Evolutionary conservation across 2,113 vertebrate species (phyloP).

Genomic region (Oenanthe melanoleuca): DNA sequence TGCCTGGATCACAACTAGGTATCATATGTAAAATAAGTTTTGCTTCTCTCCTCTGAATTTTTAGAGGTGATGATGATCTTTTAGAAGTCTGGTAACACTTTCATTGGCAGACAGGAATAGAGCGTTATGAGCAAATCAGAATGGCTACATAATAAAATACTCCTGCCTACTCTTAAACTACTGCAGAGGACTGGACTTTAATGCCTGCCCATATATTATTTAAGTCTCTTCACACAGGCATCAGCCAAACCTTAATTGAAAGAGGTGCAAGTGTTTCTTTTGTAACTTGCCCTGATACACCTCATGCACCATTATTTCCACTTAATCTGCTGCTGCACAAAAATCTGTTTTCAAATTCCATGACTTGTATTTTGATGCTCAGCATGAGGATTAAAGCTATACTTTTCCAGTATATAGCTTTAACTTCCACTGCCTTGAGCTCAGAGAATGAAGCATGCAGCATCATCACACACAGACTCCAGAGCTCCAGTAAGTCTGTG

Average conservation of each 20-base stretch:
- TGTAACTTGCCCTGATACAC: background rate
- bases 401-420: background rate
- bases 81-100: background rate
- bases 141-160: background rate
- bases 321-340: background rate
- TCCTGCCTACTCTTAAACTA: background rate
- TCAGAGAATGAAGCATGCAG: background rate
- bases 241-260: background rate
- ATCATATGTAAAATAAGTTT: background rate
- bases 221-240: background rate
- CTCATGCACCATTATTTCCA: background rate
- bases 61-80: background rate
- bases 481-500: background rate
- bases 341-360: background rate
- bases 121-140: background rate
- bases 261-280: background rate
- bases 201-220: background rate
- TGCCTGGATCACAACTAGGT: background rate
- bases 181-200: background rate
- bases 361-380: background rate
- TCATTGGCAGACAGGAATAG: background rate
- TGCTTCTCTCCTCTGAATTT: background rate
- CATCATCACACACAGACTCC: fast-evolving
- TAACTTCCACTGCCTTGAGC: background rate
- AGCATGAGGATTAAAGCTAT: background rate